phyloP scores from a whole-genome alignment of 1,140 invertebrate genomes.

The Cataglyphis hispanica region DNA sequence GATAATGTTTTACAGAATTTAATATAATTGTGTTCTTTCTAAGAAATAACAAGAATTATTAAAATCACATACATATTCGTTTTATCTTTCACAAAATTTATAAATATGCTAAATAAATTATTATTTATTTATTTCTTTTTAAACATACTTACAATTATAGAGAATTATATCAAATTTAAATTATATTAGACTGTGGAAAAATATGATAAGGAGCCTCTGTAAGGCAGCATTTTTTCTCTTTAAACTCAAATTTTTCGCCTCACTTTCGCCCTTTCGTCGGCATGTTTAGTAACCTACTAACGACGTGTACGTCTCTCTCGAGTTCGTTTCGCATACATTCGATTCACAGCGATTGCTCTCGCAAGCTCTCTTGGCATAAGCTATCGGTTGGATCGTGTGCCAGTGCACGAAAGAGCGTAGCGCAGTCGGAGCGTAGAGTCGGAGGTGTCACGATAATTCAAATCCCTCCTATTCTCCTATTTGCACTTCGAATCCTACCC shows the following conservation, averaged over 20 bases:
- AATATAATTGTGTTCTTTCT: constrained; percentile 19
- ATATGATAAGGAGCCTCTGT: background rate
- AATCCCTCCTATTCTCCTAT: constrained; percentile 81
- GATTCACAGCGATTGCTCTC: constrained; percentile 66
- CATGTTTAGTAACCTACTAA: constrained; percentile 63
- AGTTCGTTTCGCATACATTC: constrained; percentile 58
- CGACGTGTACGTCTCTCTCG: constrained; percentile 31
- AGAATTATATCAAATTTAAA: background rate
- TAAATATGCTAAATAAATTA: background rate
- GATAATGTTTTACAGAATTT: constrained; percentile 28
- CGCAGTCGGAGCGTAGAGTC: constrained; percentile 66
- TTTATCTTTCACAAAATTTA: constrained; percentile 13
- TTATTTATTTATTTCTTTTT: background rate
- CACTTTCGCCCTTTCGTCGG: constrained; percentile 42
- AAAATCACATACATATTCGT: background rate
- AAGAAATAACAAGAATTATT: background rate
- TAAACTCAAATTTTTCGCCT: constrained; percentile 2
- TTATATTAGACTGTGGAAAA: background rate
- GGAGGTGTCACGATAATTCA: constrained; percentile 81
- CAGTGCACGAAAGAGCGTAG: constrained; percentile 40
- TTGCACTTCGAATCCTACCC: constrained; percentile 83
- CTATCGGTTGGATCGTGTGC: constrained; percentile 73
- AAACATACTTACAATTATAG: background rate
- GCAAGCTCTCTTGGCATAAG: constrained; percentile 61
- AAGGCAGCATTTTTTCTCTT: background rate